Percentiles rank a stretch among this genome's conserved stretches.
These are phyloP conservation scores for Pollenia griseotomentosa DNA, from an alignment of 2,888 invertebrate species.

Conservation along the genomic window DNA sequence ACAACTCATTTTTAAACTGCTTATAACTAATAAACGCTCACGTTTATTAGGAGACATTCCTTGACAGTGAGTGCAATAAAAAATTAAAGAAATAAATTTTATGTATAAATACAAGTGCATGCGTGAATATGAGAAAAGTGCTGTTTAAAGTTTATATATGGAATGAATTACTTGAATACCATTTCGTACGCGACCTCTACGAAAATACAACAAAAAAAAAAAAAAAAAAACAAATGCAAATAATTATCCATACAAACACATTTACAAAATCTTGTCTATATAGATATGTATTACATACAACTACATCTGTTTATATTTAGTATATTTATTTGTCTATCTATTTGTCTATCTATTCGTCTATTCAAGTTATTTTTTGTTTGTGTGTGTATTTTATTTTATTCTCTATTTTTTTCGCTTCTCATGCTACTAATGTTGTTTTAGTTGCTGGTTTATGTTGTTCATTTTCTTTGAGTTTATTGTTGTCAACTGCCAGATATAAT, in stretches of 20 bases:
- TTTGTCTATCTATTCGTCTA: conserved; percentile 11
- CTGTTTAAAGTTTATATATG: conserved; percentile 32
- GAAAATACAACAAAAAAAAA: background rate
- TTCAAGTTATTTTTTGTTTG: background rate
- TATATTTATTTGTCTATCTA: conserved; percentile 16
- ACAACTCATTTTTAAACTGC: background rate
- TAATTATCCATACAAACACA: conserved; percentile 9
- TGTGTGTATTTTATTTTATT: background rate
- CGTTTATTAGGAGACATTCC: conserved; percentile 19
- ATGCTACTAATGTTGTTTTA: conserved; percentile 19
- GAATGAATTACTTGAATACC: conserved; percentile 39
- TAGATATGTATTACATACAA: background rate
- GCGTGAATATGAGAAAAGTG: conserved; percentile 1
- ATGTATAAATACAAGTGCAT: conserved; percentile 12
- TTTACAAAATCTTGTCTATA: conserved; percentile 20
- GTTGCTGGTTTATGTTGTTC: conserved; percentile 55
- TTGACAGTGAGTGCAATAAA: background rate
- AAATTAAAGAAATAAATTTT: background rate
- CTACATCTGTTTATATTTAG: conserved; percentile 40
- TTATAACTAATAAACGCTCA: background rate
- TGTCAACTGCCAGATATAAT: conserved; percentile 75
- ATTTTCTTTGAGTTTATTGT: conserved; percentile 72
- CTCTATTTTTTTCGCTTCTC: conserved; percentile 15
- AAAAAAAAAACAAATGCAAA: background rate
- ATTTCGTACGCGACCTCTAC: conserved; percentile 50